Evolutionary conservation across 2,113 vertebrate species (phyloP).

Genomic region (Pelobates fuscus): DNA sequence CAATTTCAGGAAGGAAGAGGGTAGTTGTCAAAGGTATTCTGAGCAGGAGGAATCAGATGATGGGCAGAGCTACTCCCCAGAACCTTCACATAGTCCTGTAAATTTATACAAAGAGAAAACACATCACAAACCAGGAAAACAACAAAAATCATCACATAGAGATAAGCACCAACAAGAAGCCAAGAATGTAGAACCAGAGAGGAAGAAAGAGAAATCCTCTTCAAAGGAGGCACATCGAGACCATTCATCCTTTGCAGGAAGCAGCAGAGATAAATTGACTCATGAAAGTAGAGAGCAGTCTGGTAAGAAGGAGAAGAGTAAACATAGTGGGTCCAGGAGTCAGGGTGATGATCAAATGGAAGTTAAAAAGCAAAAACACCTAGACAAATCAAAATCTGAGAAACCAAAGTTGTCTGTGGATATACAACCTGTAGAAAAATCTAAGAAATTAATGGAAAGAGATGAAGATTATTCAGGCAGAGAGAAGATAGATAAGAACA

Average conservation of each 20-base stretch:
- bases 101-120: conserved; percentile 70
- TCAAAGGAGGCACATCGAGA: conserved; percentile 65
- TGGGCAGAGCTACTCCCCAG: conserved; percentile 75
- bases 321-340: conserved; percentile 51
- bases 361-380: conserved; percentile 64
- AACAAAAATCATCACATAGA: conserved; percentile 74
- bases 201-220: conserved; percentile 60
- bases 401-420: conserved; percentile 62
- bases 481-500: conserved; percentile 69
- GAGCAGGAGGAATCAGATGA: conserved; percentile 73
- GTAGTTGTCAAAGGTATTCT: conserved; percentile 66
- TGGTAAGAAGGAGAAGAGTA: conserved; percentile 67
- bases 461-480: conserved; percentile 49
- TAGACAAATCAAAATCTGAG: conserved; percentile 69
- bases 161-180: conserved; percentile 60
- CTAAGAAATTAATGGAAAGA: conserved; percentile 55
- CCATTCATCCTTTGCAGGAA: conserved; percentile 29
- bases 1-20: conserved; percentile 63
- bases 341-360: conserved; percentile 54
- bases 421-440: conserved; percentile 45
- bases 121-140: conserved; percentile 67
- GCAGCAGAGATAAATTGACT: conserved; percentile 61
- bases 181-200: conserved; percentile 54
- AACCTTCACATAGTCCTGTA: conserved; percentile 70
- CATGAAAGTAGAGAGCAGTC: conserved; percentile 45